Base-by-base conservation (phyloP, 1,140 invertebrate species). In the Periplaneta americana region DNA sequence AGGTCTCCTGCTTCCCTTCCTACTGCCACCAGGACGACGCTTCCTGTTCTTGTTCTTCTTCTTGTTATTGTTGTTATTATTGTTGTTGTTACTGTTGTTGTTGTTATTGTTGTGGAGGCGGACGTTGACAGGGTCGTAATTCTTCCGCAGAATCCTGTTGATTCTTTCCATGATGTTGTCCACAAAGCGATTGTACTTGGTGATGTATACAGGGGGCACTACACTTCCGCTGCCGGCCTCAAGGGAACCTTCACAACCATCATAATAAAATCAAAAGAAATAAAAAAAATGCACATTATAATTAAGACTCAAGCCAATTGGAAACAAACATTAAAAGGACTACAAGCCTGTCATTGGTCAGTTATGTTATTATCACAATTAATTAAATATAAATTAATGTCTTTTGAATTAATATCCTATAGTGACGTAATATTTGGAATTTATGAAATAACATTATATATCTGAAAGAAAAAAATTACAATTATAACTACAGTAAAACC, bases 101-200 rank as follows among this genome's bases (percentile, higher is more conserved):
- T 84, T 82, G 17, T 83, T 86, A 66, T 86, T 87, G 82, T 88
- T 91, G 74, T 93, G 91, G n/a, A 96, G 87, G 85, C 94, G 93
- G 0, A 96, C 95, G 75, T 93, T 94, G 48, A 96, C 95, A 1
- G 95, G 95, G 86, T 96, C 95, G 85, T 96, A 96, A 75, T 93
- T 95, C 75, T 91, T 90, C 17, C 92, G 90, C 75, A 96, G 87
- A 76, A 95, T 94, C 83, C 92, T 92, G 87, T 96, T 96, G 86
- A 96, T 95, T 82, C 94, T 91, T 34, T 91, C 92, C 74, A 96
- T 89, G 83, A 96, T 95, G 83, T 92, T 94, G 86, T 96, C 95
- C 39, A 96, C 93, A 86, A 95, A 96, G 83, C 92, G 91, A 88
- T 96, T 96, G 88, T 96, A 95, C 86, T 95, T 95, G 34, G 92